phyloP scores from a whole-genome alignment of 2,888 invertebrate genomes.

The Melitaea athalia region DNA sequence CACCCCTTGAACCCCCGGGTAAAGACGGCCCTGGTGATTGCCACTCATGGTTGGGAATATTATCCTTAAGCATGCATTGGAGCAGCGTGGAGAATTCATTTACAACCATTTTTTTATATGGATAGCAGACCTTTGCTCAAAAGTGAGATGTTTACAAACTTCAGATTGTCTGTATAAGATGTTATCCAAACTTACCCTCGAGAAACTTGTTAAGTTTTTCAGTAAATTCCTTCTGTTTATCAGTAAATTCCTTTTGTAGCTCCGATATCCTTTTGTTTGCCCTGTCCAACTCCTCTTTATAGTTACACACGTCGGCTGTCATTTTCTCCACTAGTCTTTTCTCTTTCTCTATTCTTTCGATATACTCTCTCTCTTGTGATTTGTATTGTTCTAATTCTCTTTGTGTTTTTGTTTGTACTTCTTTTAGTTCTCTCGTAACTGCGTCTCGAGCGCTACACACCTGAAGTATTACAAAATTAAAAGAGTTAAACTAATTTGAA shows the following conservation, averaged over 20 bases:
- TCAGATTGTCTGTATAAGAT: not conserved
- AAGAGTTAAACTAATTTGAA: too few relatives aligned
- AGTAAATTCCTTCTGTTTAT: conserved; percentile 78
- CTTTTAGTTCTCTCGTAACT: conserved; percentile 80
- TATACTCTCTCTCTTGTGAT: conserved; percentile 69
- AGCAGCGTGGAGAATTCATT: too few relatives aligned
- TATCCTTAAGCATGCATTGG: too few relatives aligned
- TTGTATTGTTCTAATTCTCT: conserved; percentile 67
- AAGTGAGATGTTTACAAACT: too few relatives aligned
- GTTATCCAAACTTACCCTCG: conserved; percentile 32
- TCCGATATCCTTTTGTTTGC: conserved; percentile 82
- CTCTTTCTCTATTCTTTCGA: conserved; percentile 76
- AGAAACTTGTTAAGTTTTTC: conserved; percentile 63
- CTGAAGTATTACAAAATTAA: conserved; percentile 53
- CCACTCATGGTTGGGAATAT: too few relatives aligned
- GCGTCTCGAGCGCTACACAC: conserved; percentile 84
- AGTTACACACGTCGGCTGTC: conserved; percentile 67
- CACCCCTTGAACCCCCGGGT: too few relatives aligned
- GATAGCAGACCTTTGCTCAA: too few relatives aligned
- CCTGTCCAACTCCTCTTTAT: conserved; percentile 79
- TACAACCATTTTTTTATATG: too few relatives aligned
- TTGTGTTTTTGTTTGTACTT: conserved; percentile 69
- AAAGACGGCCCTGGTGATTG: too few relatives aligned
- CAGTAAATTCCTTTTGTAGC: conserved; percentile 77
- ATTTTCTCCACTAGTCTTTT: conserved; percentile 79